Conservation (phyloP, 2,797 vertebrate species). For the Cygnus olor region DNA sequence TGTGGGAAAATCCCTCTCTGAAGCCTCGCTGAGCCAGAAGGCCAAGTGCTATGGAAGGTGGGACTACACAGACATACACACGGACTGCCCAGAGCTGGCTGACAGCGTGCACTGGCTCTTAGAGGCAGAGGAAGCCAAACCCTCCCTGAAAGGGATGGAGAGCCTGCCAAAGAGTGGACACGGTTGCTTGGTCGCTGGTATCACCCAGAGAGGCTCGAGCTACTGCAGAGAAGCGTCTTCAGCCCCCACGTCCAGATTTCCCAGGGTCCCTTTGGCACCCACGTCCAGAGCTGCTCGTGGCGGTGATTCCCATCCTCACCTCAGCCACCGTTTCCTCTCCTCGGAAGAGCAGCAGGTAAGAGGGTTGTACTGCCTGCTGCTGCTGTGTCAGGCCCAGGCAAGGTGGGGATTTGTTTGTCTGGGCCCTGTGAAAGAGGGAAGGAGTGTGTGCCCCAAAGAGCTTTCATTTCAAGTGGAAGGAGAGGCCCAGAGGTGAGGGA, state of each 20-base stretch:
- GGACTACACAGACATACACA: conserved; percentile 52
- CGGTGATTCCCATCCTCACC: background rate
- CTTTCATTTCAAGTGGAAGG: too few species aligned
- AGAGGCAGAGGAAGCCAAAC: background rate
- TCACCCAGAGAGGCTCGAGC: background rate
- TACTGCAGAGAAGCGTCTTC: conserved; percentile 59
- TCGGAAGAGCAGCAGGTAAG: conserved; percentile 48
- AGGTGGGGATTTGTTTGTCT: background rate
- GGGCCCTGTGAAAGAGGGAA: background rate
- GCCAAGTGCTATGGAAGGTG: background rate
- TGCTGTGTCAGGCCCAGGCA: too few species aligned
- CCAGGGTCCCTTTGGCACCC: conserved; percentile 64
- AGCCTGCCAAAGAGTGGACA: background rate
- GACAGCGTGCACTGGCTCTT: background rate
- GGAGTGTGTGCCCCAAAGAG: background rate
- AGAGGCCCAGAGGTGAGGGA: too few species aligned
- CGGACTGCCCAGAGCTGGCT: background rate
- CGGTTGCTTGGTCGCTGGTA: background rate
- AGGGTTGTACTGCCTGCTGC: background rate
- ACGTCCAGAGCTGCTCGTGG: background rate
- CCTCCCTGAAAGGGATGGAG: background rate
- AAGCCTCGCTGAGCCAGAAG: conserved; percentile 56
- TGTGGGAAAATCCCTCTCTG: conserved; percentile 70
- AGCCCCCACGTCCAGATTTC: conserved; percentile 63
- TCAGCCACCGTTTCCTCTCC: conserved; percentile 4